Evolutionary conservation across 2,113 vertebrate species (phyloP), one percentile per base, ranked within the genome.

Genomic region (Pelecanus crispus): DNA sequence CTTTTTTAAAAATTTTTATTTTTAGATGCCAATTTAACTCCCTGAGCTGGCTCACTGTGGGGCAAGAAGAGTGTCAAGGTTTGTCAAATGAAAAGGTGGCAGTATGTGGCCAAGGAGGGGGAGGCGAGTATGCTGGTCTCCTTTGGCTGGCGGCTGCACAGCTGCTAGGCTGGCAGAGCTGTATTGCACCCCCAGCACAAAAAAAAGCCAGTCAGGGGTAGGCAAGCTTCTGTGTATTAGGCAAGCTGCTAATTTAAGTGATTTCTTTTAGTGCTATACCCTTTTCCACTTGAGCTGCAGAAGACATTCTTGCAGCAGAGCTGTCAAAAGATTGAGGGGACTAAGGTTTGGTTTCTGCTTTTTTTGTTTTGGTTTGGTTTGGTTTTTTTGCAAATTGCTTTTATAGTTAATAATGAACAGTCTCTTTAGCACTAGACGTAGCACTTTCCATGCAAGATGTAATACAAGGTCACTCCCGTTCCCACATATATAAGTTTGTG

Each of bases 201-300:
- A 52, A 91, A 91, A 52, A 75, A 59, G 24, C 29, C 34, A 50
- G 47, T 70, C 21, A 8, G 36, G 61, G 24, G 10, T 52, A 77
- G 42, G 45, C 29, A 93, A 86, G 79, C 71, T 72, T 83, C 88
- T 90, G 66, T 34, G 6, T 79, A 47, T 94, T 86, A 85, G 79
- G 49, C 73, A 91, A 89, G 67, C 85, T 95, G 80, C 65, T 95
- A 92, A 85, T 93, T 95, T 86, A 81, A 87, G 65, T 90, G 19
- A 25, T 90, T 92, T 83, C 49, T 83, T 90, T 79, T 77, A 93
- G 80, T 55, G 50, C 77, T 61, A 55, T 0, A 49, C 71, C n/a
- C 53, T 86, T 95, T 93, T 85, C 58, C 73, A n/a, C 42, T 85
- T 62, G 63, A 81, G 84, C 63, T 87, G 84, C 77, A 40, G 36